Evolutionary conservation across 2,113 vertebrate species (phyloP).

Genomic region (Zingel zingel): DNA sequence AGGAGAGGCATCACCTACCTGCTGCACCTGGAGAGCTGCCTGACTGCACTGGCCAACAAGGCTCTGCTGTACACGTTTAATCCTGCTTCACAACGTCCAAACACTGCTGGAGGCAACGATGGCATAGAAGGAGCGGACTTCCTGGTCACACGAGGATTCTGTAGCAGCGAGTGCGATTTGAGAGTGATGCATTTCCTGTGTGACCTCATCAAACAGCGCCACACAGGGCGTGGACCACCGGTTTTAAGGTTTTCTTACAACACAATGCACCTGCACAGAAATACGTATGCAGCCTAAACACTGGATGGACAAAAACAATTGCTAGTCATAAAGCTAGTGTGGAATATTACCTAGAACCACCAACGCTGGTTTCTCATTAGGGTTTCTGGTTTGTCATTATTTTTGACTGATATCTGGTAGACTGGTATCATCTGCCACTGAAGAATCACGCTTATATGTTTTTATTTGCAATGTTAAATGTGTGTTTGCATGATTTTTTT

Average conservation of each 20-base stretch:
- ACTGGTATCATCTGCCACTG: neutral
- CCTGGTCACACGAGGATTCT: neutral
- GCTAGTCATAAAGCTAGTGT: neutral
- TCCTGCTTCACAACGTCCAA: slow-evolving; percentile 80
- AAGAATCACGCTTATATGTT: neutral
- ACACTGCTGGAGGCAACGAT: slow-evolving; percentile 50
- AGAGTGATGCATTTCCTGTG: slow-evolving; percentile 76
- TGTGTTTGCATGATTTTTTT: slow-evolving; percentile 13
- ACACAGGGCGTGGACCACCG: slow-evolving; percentile 53
- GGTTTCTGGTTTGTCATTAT: too few relatives aligned
- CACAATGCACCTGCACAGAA: slow-evolving; percentile 64
- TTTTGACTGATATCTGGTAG: neutral
- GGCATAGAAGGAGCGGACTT: slow-evolving; percentile 33
- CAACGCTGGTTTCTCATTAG: neutral
- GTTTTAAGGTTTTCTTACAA: slow-evolving; percentile 71
- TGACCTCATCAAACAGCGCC: slow-evolving; percentile 75
- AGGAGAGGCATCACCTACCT: slow-evolving; percentile 92
- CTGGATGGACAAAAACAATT: neutral
- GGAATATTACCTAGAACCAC: neutral
- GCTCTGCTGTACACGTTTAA: slow-evolving; percentile 91
- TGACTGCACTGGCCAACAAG: slow-evolving; percentile 88
- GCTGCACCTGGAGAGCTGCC: slow-evolving; percentile 90
- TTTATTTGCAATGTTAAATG: slow-evolving; percentile 28
- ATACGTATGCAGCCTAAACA: slow-evolving; percentile 47
- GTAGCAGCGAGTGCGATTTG: slow-evolving; percentile 54